Evolutionary conservation across 2,113 vertebrate species (phyloP), one percentile per base, ranked within the genome.

Genomic region (Ceuthmochares aereus): DNA sequence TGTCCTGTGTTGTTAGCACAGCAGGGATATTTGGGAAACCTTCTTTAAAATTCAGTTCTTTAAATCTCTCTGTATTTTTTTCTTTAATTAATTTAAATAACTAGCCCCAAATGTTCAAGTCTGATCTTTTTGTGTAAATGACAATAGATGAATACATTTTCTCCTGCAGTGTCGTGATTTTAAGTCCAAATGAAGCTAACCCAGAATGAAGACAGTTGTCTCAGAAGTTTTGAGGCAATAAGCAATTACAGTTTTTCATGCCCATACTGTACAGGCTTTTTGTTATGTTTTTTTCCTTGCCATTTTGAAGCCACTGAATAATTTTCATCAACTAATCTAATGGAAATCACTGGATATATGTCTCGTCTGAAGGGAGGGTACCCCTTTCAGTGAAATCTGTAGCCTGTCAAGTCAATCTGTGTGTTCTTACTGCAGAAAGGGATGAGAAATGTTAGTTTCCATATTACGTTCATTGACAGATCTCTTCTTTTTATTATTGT

Each of bases 141-240:
- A 93, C 88, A 93, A 93, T 84, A 89, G 79, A 84, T 54, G 60
- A 68, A 94, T 86, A 22, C 47, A 87, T 94, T 84, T 92, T 90
- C 62, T 94, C 76, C 69, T 94, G 36, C 83, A 75, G 52, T 32
- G 51, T 34, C 54, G 47, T 22, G 17, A 47, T 77, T 92, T 90
- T 58, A 78, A 72, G 77, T 78, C 64, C 66, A 91, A 72, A 47
- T 78, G 80, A 92, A 90, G 43, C 67, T 75, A 84, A 49, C 18
- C 20, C 51, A 49, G 74, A 95, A 83, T 55, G 47, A 82, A 81
- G 60, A 30, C 23, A 68, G 73, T 87, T 86, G 51, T 56, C 72
- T 90, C 42, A 30, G 29, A 87, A 85, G 40, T 92, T 95, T 85
- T 70, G 75, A 91, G 47, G 54, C 73, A 87, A 56, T 64, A 72